Conservation (phyloP, 2,797 vertebrate species). For the Epinephelus awoara region DNA sequence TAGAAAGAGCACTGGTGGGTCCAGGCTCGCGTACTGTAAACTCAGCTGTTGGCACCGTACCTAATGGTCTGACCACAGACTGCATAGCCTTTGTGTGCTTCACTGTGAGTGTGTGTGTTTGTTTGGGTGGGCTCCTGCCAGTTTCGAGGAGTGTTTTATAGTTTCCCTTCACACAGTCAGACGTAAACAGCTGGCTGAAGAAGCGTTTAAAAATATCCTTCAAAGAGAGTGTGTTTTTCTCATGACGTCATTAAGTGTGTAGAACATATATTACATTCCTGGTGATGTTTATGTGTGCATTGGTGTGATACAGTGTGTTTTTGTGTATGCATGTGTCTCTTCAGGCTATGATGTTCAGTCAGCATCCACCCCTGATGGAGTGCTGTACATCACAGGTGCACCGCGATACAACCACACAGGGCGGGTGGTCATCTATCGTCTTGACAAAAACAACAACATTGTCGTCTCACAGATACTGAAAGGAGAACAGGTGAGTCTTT, state of each 20-base stretch:
- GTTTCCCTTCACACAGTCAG: slow-evolving; percentile 36
- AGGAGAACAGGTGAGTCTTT: slow-evolving; percentile 91
- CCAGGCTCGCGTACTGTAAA: slow-evolving; percentile 59
- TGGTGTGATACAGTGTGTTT: not conserved
- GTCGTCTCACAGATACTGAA: slow-evolving; percentile 89
- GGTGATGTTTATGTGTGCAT: not conserved
- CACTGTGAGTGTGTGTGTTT: slow-evolving; percentile 15
- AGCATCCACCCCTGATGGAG: slow-evolving; percentile 84
- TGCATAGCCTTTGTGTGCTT: slow-evolving; percentile 17
- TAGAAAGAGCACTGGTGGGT: slow-evolving; percentile 52
- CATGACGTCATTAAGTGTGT: not conserved
- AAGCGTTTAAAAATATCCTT: slow-evolving; percentile 53
- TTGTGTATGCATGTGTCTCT: slow-evolving; percentile 16
- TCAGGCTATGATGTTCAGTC: slow-evolving; percentile 95
- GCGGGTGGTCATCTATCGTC: slow-evolving; percentile 92
- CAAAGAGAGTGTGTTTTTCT: slow-evolving; percentile 16
- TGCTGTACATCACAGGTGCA: slow-evolving; percentile 93
- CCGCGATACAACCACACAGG: slow-evolving; percentile 97
- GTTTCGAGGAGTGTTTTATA: slow-evolving; percentile 55
- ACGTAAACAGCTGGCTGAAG: slow-evolving; percentile 49
- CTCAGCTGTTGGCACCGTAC: slow-evolving; percentile 61
- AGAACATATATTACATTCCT: not conserved
- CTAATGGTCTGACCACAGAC: slow-evolving; percentile 31
- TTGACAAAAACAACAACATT: slow-evolving; percentile 78
- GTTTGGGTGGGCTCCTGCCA: slow-evolving; percentile 39